Evolutionary conservation across 2,888 invertebrate species (phyloP).

Genomic region (Drosophila multiciliata): DNA sequence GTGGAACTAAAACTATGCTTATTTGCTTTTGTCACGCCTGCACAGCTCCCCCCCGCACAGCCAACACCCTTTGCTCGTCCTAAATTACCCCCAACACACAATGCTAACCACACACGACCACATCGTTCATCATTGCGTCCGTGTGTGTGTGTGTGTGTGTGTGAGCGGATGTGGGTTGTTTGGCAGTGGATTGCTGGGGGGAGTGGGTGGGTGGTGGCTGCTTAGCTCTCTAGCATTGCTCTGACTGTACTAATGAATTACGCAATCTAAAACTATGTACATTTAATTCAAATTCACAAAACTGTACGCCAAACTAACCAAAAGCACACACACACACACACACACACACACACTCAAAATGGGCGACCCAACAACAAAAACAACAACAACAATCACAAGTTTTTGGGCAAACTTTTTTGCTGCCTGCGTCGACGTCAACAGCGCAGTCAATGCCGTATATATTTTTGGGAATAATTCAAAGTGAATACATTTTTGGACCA

Average conservation of each 20-base stretch:
- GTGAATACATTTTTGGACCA: constrained; percentile 72
- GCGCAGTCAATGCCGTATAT: constrained; percentile 48
- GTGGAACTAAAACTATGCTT: constrained; percentile 68
- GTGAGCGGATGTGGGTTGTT: neutral
- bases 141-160: constrained; percentile 10
- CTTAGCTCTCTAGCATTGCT: constrained; percentile 57
- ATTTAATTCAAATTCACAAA: constrained; percentile 83
- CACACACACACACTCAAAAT: constrained; percentile 36
- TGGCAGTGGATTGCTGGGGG: neutral
- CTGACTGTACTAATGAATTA: constrained; percentile 83
- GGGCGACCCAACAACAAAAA: constrained; percentile 23
- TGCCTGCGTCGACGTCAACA: constrained; percentile 41
- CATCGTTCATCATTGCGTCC: constrained; percentile 83
- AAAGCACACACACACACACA: constrained; percentile 38
- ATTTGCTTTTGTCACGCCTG: constrained; percentile 66
- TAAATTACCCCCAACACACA: constrained; percentile 56
- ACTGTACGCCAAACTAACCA: constrained; percentile 78
- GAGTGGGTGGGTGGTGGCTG: constrained; percentile 19
- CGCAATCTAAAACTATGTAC: constrained; percentile 84
- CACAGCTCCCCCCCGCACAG: constrained; percentile 1
- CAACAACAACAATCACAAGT: constrained; percentile 50
- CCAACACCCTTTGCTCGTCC: constrained; percentile 31
- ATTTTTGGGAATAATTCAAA: constrained; percentile 80
- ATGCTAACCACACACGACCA: constrained; percentile 78
- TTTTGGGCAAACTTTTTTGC: constrained; percentile 75